phyloP scores from a whole-genome alignment of 2,797 vertebrate genomes.

The Xyrichtys novacula region DNA sequence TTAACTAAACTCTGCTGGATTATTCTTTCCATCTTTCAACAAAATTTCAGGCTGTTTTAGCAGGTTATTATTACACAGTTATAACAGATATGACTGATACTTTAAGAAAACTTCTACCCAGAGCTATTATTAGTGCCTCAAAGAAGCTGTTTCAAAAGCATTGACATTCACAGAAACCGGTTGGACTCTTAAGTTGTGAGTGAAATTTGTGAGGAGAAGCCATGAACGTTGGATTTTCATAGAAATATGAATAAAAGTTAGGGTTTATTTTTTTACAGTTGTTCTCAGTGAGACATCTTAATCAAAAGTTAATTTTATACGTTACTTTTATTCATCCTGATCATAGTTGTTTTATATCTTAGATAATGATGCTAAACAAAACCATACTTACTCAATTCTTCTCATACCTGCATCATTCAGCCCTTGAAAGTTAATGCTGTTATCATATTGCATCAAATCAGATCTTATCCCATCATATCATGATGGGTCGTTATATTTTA shows the following conservation, averaged over 20 bases:
- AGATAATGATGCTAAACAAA: constrained; percentile 58
- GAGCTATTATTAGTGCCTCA: not conserved
- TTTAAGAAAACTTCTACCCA: not conserved
- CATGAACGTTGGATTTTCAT: not conserved
- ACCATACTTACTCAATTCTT: constrained; percentile 51
- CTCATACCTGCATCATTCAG: constrained; percentile 48
- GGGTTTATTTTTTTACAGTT: too few species aligned
- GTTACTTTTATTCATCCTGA: constrained; percentile 24
- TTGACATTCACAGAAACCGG: not conserved
- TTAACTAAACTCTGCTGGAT: constrained; percentile 9
- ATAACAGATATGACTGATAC: not conserved
- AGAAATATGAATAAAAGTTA: not conserved
- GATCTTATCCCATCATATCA: too few species aligned
- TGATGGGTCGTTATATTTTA: too few species aligned
- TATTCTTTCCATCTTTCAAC: not conserved
- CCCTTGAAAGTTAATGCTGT: constrained; percentile 46
- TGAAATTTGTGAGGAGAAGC: constrained; percentile 6
- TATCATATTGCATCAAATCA: constrained; percentile 21
- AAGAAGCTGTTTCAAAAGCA: too few species aligned
- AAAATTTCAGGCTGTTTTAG: not conserved
- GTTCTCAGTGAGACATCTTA: too few species aligned
- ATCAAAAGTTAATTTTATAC: constrained; percentile 34
- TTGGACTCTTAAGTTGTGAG: not conserved
- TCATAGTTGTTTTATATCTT: constrained; percentile 47
- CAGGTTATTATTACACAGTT: not conserved